These are phyloP conservation scores for Drosophila dunni DNA, from an alignment of 1,140 invertebrate species.

Conservation along the genomic window DNA sequence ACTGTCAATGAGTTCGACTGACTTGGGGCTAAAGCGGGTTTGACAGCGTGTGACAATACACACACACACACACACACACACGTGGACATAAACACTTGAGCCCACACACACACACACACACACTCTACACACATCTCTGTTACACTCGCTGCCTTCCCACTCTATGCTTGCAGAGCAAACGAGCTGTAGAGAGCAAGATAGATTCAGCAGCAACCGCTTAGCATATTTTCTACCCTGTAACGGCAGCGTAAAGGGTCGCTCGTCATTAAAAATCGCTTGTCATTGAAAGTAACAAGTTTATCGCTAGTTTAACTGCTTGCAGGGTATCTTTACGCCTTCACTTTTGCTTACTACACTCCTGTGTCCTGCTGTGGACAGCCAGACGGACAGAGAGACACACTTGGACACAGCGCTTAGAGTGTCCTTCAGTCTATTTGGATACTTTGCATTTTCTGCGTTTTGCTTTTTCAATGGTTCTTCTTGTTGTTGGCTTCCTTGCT, in stretches of 20 bases:
- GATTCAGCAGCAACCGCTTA: constrained; percentile 49
- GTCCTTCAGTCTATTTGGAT: constrained; percentile 83
- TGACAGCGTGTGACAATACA: constrained; percentile 77
- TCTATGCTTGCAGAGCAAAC: constrained; percentile 10
- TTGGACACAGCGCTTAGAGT: constrained; percentile 78
- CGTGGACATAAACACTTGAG: constrained; percentile 13
- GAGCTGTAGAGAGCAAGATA: constrained; percentile 22
- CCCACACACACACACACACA: constrained; percentile 23
- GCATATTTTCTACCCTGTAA: constrained; percentile 59
- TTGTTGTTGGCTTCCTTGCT: constrained; percentile 50
- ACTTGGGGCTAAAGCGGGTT: constrained; percentile 67
- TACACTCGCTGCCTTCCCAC: not conserved
- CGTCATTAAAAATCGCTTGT: not conserved
- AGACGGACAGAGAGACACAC: constrained; percentile 55
- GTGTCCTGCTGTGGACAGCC: not conserved
- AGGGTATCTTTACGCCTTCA: constrained; percentile 3
- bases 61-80: constrained; percentile 16
- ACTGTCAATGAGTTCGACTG: constrained; percentile 58
- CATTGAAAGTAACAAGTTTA: too few species aligned
- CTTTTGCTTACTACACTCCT: not conserved
- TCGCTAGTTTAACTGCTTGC: not conserved
- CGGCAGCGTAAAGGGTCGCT: not conserved
- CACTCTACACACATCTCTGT: constrained; percentile 32
- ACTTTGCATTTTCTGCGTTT: constrained; percentile 76
- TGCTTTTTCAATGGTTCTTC: constrained; percentile 40